Evolutionary conservation across 1,140 invertebrate species (phyloP), one percentile per base, ranked within the genome.

Genomic region (Aphaenogaster rudis): DNA sequence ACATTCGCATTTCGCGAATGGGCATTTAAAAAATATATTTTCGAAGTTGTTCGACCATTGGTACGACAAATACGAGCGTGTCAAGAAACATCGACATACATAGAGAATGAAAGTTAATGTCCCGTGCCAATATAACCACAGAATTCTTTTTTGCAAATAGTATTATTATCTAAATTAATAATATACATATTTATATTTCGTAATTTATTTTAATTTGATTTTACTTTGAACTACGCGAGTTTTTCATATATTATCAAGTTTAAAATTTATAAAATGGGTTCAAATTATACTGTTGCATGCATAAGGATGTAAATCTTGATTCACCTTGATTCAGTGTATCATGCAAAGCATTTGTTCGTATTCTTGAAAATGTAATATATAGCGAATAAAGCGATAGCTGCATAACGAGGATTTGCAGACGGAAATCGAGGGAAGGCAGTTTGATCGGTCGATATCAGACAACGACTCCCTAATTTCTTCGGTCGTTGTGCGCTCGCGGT

Each of bases 401-500:
- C 8, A 33, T 74, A 61, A 50, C 13, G 33, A 63, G n/a, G n/a
- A 33, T 39, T 69, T 15, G 69, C 69, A 61, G 69, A 86, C 21
- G 21, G 59, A 86, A 80, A 72, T 88, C 54, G 71, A 63, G 50
- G 42, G 28, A 54, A 21, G 28, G 50, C 11, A 11, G 48, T 45
- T 76, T 33, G 48, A 69, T 64, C 57, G 78, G 42, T 64, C 79
- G 80, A 86, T 88, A 86, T 89, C 80, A 57, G n/a, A 54, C 50
- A 72, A 67, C n/a, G 50, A 79, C 50, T 78, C 84, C 84, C 77
- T 90, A 90, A 90, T 90, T 90, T 90, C 88, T 82, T 89, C 39
- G 79, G 88, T 79, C 52, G 66, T 88, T 87, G 72, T 74, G 57
- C 33, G 42, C 63, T 67, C 50, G 85, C 77, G 84, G 71, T 89